These are phyloP conservation scores for Notothenia coriiceps DNA, from an alignment of 2,113 vertebrate species.

Conservation along the genomic window DNA sequence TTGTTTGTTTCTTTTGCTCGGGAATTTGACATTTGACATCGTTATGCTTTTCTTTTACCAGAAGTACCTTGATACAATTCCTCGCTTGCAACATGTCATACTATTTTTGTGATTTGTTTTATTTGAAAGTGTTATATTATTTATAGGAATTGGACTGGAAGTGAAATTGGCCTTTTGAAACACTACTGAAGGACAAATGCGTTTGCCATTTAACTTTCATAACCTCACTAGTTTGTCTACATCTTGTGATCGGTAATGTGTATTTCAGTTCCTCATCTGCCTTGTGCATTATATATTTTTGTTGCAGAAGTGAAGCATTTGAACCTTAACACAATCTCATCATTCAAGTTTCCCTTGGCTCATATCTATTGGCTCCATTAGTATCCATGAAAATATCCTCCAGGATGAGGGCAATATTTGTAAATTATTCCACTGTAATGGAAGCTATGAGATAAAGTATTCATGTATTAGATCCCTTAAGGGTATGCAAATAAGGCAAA, in stretches of 20 bases:
- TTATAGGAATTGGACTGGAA: slow-evolving; percentile 3
- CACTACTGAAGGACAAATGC: not conserved
- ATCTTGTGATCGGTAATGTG: not conserved
- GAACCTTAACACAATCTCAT: not conserved
- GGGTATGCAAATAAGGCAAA: slow-evolving; percentile 49
- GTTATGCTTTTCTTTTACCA: slow-evolving; percentile 10
- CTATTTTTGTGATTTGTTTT: not conserved
- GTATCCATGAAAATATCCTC: slow-evolving; percentile 28
- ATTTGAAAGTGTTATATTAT: slow-evolving; percentile 9
- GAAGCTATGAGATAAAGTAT: slow-evolving; percentile 34
- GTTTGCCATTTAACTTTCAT: slow-evolving; percentile 1
- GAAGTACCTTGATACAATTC: not conserved
- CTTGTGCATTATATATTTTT: not conserved
- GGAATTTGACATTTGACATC: slow-evolving; percentile 66
- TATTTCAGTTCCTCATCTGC: not conserved
- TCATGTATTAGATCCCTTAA: slow-evolving; percentile 25
- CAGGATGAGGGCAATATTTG: slow-evolving; percentile 36
- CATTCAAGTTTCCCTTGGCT: slow-evolving; percentile 14
- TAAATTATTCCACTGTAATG: slow-evolving; percentile 39
- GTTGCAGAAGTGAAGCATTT: slow-evolving; percentile 8
- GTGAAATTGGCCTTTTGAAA: not conserved
- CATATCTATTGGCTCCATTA: slow-evolving; percentile 36
- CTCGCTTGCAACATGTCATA: not conserved
- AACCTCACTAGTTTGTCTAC: not conserved
- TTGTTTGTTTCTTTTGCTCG: slow-evolving; percentile 42